Evolutionary conservation across 2,797 vertebrate genomes (phyloP), one percentile per base, ranked within the genome.

Genomic region (Alca torda): DNA sequence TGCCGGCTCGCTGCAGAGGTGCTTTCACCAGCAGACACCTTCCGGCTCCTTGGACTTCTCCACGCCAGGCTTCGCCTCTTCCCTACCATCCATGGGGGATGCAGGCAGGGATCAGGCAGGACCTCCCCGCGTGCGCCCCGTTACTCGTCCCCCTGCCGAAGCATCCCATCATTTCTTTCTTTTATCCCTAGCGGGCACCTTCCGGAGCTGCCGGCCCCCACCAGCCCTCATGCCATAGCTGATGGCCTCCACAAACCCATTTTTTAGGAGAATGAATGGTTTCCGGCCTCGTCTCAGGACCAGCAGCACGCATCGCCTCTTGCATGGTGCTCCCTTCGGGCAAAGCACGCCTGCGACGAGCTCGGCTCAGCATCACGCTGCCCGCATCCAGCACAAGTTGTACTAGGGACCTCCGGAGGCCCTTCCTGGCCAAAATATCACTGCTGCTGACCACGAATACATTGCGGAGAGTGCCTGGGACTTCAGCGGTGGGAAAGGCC

Each of bases 61-160:
- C 45, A 45, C 0, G 0, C 10, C 10, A 16, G 30, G 33, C 31
- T 84, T 76, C 2, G 0, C 11, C 18, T 45, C n/a, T 83, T 86
- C 79, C 28, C 23, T 21, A 0, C 13, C 0, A 0, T 30, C 28
- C 51, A 3, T 1, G 10, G 33, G 41, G 9, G 5, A 48, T 14
- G 31, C 33, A 28, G 9, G 21, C 39, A 63, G 73, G 35, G 33
- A 48, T 56, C 1, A 5, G 33, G n/a, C 17, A 57, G 43, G 23
- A 56, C 23, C 21, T 67, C 35, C 26, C 6, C 1, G 0, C 0
- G 0, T 26, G 46, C 1, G 0, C 26, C 51, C 25, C 1, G 1
- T n/a, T 59, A 18, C 24, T 61, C 5, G 0, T 53, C 28, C 10
- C 20, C 8, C 20, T 48, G 33, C 14, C 35, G 75, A 67, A 69